These are phyloP conservation scores for Okapia johnstoni DNA, from an alignment of 2,113 vertebrate species.

Conservation along the genomic window DNA sequence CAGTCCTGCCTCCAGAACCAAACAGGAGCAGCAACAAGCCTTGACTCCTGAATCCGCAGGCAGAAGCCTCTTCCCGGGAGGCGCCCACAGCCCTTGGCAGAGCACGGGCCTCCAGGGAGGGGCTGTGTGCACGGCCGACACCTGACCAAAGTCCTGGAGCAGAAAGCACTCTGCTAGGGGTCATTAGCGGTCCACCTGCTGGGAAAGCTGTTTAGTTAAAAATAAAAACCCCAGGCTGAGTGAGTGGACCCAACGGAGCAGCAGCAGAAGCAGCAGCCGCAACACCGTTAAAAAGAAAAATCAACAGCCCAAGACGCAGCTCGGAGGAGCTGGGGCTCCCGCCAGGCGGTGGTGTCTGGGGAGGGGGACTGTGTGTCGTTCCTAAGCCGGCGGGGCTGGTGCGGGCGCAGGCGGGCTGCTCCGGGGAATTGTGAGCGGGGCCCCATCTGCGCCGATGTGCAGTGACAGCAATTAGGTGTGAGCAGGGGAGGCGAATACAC, in stretches of 20 bases:
- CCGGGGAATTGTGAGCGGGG: not conserved
- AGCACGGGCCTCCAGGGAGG: not conserved
- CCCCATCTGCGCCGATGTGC: not conserved
- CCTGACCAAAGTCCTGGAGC: not conserved
- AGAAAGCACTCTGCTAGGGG: not conserved
- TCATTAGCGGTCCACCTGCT: not conserved
- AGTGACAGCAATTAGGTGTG: not conserved
- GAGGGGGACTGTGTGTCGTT: not conserved
- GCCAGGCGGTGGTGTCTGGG: not conserved
- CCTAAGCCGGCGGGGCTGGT: accelerated
- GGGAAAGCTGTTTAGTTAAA: not conserved
- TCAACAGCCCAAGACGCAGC: not conserved
- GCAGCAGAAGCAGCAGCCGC: accelerated
- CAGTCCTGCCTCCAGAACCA: not conserved
- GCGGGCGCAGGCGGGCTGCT: not conserved
- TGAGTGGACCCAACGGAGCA: not conserved
- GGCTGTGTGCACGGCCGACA: not conserved
- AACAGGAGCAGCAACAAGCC: not conserved
- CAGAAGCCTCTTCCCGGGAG: not conserved
- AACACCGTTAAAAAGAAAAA: not conserved
- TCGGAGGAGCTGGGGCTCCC: accelerated
- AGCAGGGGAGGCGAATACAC: not conserved
- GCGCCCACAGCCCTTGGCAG: accelerated
- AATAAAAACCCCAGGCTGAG: not conserved
- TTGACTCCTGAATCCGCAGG: accelerated